These are phyloP conservation scores for Nephila pilipes DNA, from an alignment of 1,140 invertebrate genomes.

Conservation along the genomic window DNA sequence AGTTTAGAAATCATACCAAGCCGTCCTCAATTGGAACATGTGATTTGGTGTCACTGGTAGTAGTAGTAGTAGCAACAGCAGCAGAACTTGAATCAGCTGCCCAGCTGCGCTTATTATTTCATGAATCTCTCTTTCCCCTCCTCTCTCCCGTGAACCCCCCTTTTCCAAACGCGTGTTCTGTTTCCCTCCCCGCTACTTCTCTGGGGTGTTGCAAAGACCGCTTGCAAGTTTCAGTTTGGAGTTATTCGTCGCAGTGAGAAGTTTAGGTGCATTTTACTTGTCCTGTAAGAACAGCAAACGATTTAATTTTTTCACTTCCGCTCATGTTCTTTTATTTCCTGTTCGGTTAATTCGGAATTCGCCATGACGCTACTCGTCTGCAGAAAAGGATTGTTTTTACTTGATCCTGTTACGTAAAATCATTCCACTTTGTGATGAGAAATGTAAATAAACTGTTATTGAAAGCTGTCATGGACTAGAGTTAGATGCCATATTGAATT, in stretches of 20 bases:
- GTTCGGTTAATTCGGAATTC: background rate
- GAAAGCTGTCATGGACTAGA: background rate
- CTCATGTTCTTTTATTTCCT: too few species aligned
- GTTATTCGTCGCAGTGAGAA: constrained; percentile 14
- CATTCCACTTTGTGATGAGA: background rate
- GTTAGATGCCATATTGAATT: background rate
- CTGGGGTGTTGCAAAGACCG: constrained; percentile 48
- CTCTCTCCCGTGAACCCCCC: background rate
- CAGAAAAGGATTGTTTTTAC: background rate
- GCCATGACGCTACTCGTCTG: background rate
- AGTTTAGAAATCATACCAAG: background rate
- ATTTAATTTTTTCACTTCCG: background rate
- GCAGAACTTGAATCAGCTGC: constrained; percentile 67
- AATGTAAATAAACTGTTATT: background rate
- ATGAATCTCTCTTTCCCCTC: constrained; percentile 32
- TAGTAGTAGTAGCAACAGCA: constrained; percentile 21
- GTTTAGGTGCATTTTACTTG: background rate
- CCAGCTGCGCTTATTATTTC: constrained; percentile 73
- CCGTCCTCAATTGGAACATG: constrained; percentile 1
- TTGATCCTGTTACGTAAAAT: background rate
- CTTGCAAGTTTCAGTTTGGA: constrained; percentile 44
- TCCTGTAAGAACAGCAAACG: background rate
- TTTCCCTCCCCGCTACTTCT: constrained; percentile 52
- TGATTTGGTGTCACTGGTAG: constrained; percentile 43
- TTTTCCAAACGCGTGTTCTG: constrained; percentile 35